Evolutionary conservation across 2,888 invertebrate genomes (phyloP), one percentile per base, ranked within the genome.

Genomic region (Timandra comae): DNA sequence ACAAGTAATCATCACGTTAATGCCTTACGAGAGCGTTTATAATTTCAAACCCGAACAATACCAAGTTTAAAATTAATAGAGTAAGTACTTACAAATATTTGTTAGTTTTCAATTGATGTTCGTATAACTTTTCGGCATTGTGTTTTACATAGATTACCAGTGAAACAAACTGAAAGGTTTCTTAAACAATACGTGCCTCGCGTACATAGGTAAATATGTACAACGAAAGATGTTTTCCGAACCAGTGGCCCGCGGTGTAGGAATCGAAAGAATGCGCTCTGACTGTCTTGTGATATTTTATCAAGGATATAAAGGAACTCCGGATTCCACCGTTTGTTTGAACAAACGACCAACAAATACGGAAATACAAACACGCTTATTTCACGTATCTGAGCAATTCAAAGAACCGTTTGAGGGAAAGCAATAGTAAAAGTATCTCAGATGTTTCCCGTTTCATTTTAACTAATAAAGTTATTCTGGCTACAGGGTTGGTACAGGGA

Each of bases 361-460:
- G 54, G 76, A 81, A 76, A 79, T 68, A 67, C 67, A 71, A 71
- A 76, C 64, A 62, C 66, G 63, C 68, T 79, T 73, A 68, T 72
- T 71, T 67, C 47, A 64, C 60, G 50, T 60, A 63, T 56, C 52
- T 56, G 59, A 65, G 61, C 62, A 61, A 75, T 77, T 75, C 79
- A 77, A 80, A 77, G 76, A 69, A 55, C 49, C 57, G 56, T 68
- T 67, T 59, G 61, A 63, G 54, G 61, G 54, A 62, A 57, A 61
- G 33, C 30, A 62, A 57, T 31, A 27, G 30, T 33, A 27, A 33
- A 33, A 22, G 27, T 28, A 22, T 35, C 32, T 42, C 30, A 29
- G 26, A 42, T 38, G 37, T 30, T 38, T 45, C n/a, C n/a, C n/a
- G 38, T 41, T 40, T 42, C 30, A 27, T 27, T 43, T 41, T 36